Evolutionary conservation across 2,888 invertebrate genomes (phyloP).

Genomic region (Acleris cristana): DNA sequence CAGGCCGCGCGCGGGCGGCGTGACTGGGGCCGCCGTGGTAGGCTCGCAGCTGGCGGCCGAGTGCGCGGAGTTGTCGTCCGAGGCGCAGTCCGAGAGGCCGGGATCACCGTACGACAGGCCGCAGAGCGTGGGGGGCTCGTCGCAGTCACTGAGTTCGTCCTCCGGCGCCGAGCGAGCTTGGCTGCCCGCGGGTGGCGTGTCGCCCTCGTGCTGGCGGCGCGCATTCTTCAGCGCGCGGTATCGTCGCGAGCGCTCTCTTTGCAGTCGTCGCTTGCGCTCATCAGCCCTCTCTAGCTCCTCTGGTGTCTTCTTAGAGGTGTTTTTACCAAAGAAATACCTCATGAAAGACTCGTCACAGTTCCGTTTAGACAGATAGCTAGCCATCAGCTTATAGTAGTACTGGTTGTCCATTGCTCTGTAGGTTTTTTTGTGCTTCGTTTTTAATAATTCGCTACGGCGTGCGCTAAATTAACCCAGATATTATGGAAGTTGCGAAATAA

Average conservation of each 20-base stretch:
- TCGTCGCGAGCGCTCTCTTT: constrained; percentile 73
- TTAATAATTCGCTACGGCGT: constrained; percentile 35
- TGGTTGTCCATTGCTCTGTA: constrained; percentile 70
- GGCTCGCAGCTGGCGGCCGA: constrained; percentile 64
- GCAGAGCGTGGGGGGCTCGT: constrained; percentile 77
- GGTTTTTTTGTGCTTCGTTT: constrained; percentile 15
- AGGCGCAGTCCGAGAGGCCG: constrained; percentile 68
- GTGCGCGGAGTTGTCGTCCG: constrained; percentile 76
- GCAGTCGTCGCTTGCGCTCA: constrained; percentile 73
- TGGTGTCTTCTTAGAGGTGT: constrained; percentile 72
- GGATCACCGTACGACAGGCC: constrained; percentile 68
- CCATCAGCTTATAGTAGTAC: constrained; percentile 79
- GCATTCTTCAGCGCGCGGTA: constrained; percentile 78
- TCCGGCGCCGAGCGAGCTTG: constrained; percentile 61
- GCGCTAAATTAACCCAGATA: constrained; percentile 51
- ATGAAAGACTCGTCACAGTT: constrained; percentile 81
- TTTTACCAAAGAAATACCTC: constrained; percentile 80
- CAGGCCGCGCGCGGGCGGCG: constrained; percentile 60
- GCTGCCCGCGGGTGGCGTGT: constrained; percentile 49
- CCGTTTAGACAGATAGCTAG: constrained; percentile 76
- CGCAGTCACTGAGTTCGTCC: constrained; percentile 71
- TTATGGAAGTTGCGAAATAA: constrained; percentile 76
- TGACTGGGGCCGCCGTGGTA: constrained; percentile 46
- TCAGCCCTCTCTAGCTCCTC: constrained; percentile 77
- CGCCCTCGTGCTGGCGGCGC: constrained; percentile 71